Conservation (phyloP, 2,113 vertebrate genomes). For the Microtus pennsylvanicus region DNA sequence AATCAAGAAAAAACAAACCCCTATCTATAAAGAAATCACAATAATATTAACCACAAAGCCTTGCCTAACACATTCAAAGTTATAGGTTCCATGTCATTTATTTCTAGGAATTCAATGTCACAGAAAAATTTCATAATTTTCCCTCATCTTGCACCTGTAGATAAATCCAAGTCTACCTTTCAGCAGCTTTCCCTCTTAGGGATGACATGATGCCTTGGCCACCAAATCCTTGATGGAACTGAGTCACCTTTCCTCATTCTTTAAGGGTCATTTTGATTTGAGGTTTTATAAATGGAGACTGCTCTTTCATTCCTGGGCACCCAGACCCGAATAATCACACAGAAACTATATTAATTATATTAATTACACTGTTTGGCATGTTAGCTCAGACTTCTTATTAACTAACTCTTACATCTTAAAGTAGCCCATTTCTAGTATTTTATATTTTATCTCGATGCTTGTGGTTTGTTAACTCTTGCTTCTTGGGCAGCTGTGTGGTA, state of each 20-base stretch:
- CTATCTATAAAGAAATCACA: background rate
- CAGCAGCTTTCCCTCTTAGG: background rate
- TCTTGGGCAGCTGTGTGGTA: fast-evolving
- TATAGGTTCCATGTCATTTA: background rate
- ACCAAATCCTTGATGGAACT: too few relatives aligned
- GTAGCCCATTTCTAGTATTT: too few relatives aligned
- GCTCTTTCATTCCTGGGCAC: too few relatives aligned
- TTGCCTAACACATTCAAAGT: background rate
- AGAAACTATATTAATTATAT: too few relatives aligned
- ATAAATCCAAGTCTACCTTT: background rate
- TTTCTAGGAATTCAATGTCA: background rate
- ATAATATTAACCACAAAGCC: background rate
- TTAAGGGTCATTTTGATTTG: background rate
- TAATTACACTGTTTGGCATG: too few relatives aligned
- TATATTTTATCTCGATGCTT: too few relatives aligned
- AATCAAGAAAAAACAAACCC: background rate
- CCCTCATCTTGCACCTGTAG: too few relatives aligned
- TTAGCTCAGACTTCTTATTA: too few relatives aligned
- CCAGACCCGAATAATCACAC: too few relatives aligned
- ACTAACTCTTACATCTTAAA: too few relatives aligned
- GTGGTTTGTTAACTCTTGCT: too few relatives aligned
- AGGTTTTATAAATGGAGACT: too few relatives aligned
- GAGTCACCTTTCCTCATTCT: background rate
- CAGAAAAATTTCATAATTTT: background rate
- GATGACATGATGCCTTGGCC: background rate